phyloP scores from a whole-genome alignment of 2,113 vertebrate genomes.

The Lates calcarifer region DNA sequence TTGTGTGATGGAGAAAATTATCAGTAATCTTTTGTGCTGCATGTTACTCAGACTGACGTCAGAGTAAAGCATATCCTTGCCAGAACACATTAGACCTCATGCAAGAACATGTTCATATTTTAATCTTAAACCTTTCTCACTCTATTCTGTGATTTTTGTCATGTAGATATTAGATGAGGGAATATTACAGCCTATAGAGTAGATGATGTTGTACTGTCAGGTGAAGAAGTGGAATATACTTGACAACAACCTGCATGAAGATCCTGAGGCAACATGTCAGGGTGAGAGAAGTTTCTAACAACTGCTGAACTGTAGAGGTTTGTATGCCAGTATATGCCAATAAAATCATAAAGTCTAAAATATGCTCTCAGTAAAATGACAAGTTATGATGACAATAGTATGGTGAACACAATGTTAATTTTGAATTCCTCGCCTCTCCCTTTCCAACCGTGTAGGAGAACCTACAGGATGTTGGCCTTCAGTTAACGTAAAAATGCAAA shows the following conservation, averaged over 20 bases:
- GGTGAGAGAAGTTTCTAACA: background rate
- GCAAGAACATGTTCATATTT: background rate
- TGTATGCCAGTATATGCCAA: background rate
- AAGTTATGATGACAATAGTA: background rate
- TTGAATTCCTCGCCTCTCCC: background rate
- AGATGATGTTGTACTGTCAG: background rate
- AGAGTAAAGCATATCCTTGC: background rate
- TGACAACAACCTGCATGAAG: background rate
- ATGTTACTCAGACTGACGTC: background rate
- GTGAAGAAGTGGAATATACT: background rate
- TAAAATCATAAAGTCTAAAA: background rate
- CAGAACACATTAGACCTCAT: background rate
- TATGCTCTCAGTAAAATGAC: background rate
- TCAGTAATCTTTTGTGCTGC: background rate
- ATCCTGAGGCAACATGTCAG: background rate
- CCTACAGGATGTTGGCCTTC: background rate
- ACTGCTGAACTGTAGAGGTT: background rate
- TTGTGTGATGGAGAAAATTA: background rate
- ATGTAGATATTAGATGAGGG: background rate
- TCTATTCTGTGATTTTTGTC: background rate
- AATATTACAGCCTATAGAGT: background rate
- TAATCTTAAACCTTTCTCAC: background rate
- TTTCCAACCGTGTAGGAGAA: background rate
- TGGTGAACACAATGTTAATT: background rate
- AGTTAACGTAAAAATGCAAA: background rate